phyloP scores from a whole-genome alignment of 2,113 vertebrate genomes.

The Sinocyclocheilus anophthalmus region DNA sequence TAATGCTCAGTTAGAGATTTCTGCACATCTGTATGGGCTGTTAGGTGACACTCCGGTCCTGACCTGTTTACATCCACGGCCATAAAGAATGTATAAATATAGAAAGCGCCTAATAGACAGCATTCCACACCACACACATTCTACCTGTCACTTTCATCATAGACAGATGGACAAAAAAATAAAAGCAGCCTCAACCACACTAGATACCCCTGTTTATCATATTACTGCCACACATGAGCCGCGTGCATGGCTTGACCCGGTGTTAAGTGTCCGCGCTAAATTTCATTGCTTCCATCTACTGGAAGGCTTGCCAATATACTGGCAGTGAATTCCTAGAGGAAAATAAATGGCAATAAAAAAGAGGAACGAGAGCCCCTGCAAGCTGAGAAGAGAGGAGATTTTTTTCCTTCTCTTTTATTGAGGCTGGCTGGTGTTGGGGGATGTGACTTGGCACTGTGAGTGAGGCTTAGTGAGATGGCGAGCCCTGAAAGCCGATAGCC shows the following conservation, averaged over 20 bases:
- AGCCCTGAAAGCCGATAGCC: constrained; percentile 87
- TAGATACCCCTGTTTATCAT: constrained; percentile 92
- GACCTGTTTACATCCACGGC: constrained; percentile 54
- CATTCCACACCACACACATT: constrained; percentile 53
- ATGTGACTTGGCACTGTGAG: constrained; percentile 89
- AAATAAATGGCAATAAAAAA: constrained; percentile 99
- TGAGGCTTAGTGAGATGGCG: constrained; percentile 79
- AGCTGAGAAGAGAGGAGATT: constrained; percentile 84
- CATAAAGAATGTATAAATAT: background rate
- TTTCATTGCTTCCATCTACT: constrained; percentile 97
- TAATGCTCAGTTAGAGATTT: constrained; percentile 35
- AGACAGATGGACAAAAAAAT: constrained; percentile 74
- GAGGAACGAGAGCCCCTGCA: constrained; percentile 89
- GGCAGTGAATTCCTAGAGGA: constrained; percentile 97
- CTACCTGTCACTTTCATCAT: constrained; percentile 71
- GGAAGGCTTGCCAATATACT: constrained; percentile 96
- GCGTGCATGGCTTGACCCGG: constrained; percentile 86
- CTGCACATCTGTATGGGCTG: constrained; percentile 17
- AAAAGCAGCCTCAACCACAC: constrained; percentile 73
- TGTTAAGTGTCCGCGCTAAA: constrained; percentile 97
- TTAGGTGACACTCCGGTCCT: constrained; percentile 43
- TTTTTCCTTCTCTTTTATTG: constrained; percentile 79
- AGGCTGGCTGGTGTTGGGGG: constrained; percentile 85
- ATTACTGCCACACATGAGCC: constrained; percentile 88
- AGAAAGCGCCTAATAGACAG: background rate